Base-by-base conservation (phyloP, 1,140 invertebrate species). In the Atopsyche davidsoni region DNA sequence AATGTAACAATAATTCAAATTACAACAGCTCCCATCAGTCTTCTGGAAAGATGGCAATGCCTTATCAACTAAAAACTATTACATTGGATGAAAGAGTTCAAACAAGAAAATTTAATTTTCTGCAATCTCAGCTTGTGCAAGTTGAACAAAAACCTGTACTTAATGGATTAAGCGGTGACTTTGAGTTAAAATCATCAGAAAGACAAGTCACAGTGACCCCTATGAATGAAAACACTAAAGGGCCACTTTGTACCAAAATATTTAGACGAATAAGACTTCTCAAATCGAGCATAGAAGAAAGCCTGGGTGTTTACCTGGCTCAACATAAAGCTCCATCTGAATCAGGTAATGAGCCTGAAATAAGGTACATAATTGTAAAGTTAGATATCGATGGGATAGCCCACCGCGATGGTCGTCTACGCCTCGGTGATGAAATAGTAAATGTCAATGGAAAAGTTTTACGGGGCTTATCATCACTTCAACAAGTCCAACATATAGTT, bases 381-480 rank as follows among this genome's bases (percentile, higher is more conserved):
- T 75, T 92, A 25, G 87, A 89, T 55, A 79, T 79, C 53, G 82
- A 83, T 43, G 86, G 87, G 34, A 84, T 89, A 59, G 88, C 87
- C 35, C 80, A 87, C 57, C 86, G 87, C 66, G 88, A 91, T 64
- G 87, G 87, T 0, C 77, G 86, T 48, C 71, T 92, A 47, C 77
- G 82, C 57, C 75, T 87, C 35, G 86, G 86, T 4, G 89, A 92
- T 68, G 88, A 92, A 72, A 83, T 92, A 46, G 79, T 92, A 11
- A 87, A 90, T 66, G 87, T 92, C 6, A 91, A 92, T 65, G 87
- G 87, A 1, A 80, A 81, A 60, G 79, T 87, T 51, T 69, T 93
- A 48, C 77, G 85, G 39, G 88, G 85, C 0, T 70, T 91, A 45
- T 79, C 82, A 41, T 82, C 75, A n/a, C 62, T 82, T 23, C 75